Percentiles rank a stretch among this genome's conserved stretches.
phyloP scores from a whole-genome alignment of 1,140 invertebrate genomes.

The Heliconius hewitsoni region DNA sequence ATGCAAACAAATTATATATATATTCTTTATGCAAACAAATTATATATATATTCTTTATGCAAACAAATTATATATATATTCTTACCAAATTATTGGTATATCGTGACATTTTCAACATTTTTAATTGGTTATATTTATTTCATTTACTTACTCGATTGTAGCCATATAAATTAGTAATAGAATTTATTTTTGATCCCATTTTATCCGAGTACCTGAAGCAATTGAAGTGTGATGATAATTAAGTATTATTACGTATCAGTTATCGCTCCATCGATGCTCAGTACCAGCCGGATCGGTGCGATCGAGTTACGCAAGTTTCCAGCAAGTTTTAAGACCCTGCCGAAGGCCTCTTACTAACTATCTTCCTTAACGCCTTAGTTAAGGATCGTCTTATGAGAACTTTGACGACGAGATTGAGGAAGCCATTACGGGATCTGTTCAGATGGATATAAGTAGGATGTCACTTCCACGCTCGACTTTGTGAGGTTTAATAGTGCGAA shows the following conservation, averaged over 20 bases:
- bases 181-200: neutral
- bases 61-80: neutral
- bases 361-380: conserved; percentile 80
- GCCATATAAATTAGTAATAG: neutral
- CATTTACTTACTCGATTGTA: neutral
- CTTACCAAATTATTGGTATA: neutral
- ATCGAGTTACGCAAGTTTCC: conserved; percentile 77
- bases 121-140: neutral
- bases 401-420: conserved; percentile 79
- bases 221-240: conserved; percentile 67
- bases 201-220: neutral
- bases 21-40: neutral
- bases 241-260: conserved; percentile 61
- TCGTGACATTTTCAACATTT: neutral
- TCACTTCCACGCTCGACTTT: conserved; percentile 78
- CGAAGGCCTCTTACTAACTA: conserved; percentile 79
- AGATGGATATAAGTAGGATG: conserved; percentile 79
- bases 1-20: no score
- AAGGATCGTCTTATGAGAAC: conserved; percentile 80
- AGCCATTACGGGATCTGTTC: conserved; percentile 79
- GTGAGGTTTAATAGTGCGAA: conserved; percentile 72
- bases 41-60: neutral
- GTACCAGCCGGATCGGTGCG: conserved; percentile 59
- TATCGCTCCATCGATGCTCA: conserved; percentile 65
- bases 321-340: conserved; percentile 78